Evolutionary conservation across 2,113 vertebrate species (phyloP).

Genomic region (Silurus asotus): DNA sequence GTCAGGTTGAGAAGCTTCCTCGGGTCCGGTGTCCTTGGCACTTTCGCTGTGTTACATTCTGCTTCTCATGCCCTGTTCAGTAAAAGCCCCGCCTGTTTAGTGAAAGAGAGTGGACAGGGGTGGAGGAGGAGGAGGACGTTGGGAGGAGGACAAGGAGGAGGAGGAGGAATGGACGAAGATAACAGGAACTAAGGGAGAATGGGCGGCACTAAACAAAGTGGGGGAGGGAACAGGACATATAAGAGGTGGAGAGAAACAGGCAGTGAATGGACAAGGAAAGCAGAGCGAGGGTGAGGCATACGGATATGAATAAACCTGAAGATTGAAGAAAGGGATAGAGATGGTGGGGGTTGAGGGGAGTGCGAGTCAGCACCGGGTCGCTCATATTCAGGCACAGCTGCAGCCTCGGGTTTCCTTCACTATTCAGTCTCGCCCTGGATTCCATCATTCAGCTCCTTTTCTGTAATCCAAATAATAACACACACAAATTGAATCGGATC

Average conservation of each 20-base stretch:
- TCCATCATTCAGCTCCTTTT: not conserved
- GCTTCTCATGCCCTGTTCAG: constrained; percentile 7
- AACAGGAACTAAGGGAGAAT: not conserved
- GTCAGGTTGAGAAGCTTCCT: constrained; percentile 18
- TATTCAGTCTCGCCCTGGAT: constrained; percentile 5
- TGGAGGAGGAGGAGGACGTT: not conserved
- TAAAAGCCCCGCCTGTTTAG: constrained; percentile 34
- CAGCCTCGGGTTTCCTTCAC: constrained; percentile 18
- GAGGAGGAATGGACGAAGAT: not conserved
- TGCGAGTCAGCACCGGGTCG: constrained; percentile 35
- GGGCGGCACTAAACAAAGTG: not conserved
- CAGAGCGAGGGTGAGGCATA: constrained; percentile 12
- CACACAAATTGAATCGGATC: not conserved
- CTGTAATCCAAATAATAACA: not conserved
- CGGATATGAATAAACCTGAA: constrained; percentile 15
- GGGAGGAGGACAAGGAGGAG: not conserved
- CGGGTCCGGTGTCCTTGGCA: constrained; percentile 15
- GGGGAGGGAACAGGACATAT: not conserved
- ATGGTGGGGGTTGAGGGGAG: not conserved
- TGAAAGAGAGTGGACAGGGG: not conserved
- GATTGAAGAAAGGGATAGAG: constrained; percentile 7
- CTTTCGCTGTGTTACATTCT: constrained; percentile 32
- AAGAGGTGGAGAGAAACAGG: not conserved
- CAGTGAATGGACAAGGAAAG: not conserved
- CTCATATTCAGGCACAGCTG: constrained; percentile 14